Evolutionary conservation across 2,888 invertebrate species (phyloP), one percentile per base, ranked within the genome.

Genomic region (Aphodius sticticus): DNA sequence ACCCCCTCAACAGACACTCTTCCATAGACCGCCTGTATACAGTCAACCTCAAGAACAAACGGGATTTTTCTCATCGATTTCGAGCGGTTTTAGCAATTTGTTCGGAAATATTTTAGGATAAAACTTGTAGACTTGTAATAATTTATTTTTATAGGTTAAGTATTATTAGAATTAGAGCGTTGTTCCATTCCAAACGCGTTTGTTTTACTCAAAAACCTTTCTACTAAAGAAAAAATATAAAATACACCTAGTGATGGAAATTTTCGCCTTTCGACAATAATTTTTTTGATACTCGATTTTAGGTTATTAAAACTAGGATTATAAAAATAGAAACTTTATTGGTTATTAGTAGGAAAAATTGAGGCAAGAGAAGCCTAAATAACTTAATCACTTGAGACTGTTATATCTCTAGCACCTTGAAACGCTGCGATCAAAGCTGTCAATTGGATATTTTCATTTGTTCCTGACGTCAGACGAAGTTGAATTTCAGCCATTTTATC

Each of bases 401-500:
- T 89, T 78, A 92, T 90, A 83, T 94, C 93, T 81, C 96, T 92
- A 12, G 94, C 95, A 53, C 92, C 89, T 84, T 96, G 95, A 90
- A 99, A 99, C 6, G 96, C 94, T n/a, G 97, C 93, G 77, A 99
- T 93, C 77, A 99, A 91, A 0, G 97, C 94, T 78, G 96, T 94
- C 15, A 98, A 91, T 90, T 99, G 99, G 74, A 98, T 93, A 83
- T 95, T 94, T 89, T 99, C 99, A 87, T 93, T 95, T 82, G 97
- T 95, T 36, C 99, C 99, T 81, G 93, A 92, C 0, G 97, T 91
- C 53, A 99, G 90, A 69, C 97, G 92, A 87, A 95, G 93, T 90
- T 99, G 99, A 78, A 98, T 94, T 83, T 96, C 95, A 2, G 98
- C 94, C 93, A 99, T 92, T 90, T 96, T 96, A 72, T 95, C 94